These are phyloP conservation scores for Heterodera filipjevi DNA, from an alignment of 2,888 invertebrate genomes.

Conservation along the genomic window DNA sequence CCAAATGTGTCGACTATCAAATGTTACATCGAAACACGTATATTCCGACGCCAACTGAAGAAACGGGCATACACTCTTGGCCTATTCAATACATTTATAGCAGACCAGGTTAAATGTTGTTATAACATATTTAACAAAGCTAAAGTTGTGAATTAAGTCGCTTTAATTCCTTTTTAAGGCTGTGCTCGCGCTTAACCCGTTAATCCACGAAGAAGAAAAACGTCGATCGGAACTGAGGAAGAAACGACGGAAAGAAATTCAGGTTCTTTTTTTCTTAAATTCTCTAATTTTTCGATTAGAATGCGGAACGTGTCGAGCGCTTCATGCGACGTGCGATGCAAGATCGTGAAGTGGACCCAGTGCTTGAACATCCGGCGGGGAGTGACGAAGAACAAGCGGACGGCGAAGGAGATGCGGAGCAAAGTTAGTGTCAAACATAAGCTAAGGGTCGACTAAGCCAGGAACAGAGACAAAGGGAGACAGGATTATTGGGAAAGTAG, in stretches of 20 bases:
- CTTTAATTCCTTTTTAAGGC: slow-evolving; percentile 7
- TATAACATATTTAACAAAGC: background rate
- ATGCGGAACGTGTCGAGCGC: background rate
- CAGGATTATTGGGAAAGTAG: too few relatives aligned
- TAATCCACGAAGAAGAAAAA: slow-evolving; percentile 35
- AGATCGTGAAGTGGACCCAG: slow-evolving; percentile 11
- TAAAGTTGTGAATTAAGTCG: background rate
- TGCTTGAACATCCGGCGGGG: background rate
- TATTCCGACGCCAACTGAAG: slow-evolving; percentile 29
- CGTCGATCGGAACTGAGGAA: slow-evolving; percentile 32
- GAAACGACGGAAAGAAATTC: slow-evolving; percentile 5
- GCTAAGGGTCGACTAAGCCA: too few relatives aligned
- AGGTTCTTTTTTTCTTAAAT: background rate
- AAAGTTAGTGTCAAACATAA: too few relatives aligned
- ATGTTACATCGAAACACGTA: slow-evolving; percentile 32
- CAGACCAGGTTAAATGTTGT: slow-evolving; percentile 25
- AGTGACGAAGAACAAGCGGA: slow-evolving; percentile 8
- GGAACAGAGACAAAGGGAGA: too few relatives aligned
- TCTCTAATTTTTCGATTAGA: too few relatives aligned
- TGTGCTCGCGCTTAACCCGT: slow-evolving; percentile 31
- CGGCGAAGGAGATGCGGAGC: background rate
- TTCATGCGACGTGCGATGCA: background rate
- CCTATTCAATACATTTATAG: slow-evolving; percentile 31
- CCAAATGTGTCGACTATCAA: slow-evolving; percentile 33
- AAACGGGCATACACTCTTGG: slow-evolving; percentile 33